phyloP scores from a whole-genome alignment of 2,113 vertebrate genomes.

The Podocnemis expansa region DNA sequence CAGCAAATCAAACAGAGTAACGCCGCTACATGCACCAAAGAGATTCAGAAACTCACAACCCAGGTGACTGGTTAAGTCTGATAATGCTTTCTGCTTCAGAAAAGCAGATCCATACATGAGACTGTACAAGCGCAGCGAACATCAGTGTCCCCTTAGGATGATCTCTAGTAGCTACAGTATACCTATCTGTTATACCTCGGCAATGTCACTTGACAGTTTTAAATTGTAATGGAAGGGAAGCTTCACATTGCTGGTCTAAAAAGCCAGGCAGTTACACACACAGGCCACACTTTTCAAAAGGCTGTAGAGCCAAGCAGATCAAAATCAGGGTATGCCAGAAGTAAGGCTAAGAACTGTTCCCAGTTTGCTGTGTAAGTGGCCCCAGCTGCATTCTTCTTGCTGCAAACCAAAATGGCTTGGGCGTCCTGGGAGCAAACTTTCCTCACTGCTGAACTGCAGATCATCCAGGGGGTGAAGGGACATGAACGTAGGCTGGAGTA shows the following conservation, averaged over 20 bases:
- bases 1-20: accelerated
- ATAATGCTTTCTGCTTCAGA: background rate
- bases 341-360: no score
- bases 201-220: background rate
- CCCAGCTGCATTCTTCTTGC: no score
- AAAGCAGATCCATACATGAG: background rate
- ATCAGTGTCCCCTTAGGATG: background rate
- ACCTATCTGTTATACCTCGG: background rate
- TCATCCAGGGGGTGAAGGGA: no score
- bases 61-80: background rate
- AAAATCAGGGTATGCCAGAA: background rate
- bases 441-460: no score
- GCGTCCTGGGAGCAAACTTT: no score
- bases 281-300: background rate
- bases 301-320: background rate
- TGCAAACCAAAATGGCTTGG: no score
- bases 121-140: background rate
- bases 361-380: no score
- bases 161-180: background rate
- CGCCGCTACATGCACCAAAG: background rate
- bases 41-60: background rate
- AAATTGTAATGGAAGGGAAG: background rate
- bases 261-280: background rate
- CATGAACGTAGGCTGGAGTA: no score
- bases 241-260: background rate